phyloP scores from a whole-genome alignment of 2,113 vertebrate genomes.

The Alaudala cheleensis region DNA sequence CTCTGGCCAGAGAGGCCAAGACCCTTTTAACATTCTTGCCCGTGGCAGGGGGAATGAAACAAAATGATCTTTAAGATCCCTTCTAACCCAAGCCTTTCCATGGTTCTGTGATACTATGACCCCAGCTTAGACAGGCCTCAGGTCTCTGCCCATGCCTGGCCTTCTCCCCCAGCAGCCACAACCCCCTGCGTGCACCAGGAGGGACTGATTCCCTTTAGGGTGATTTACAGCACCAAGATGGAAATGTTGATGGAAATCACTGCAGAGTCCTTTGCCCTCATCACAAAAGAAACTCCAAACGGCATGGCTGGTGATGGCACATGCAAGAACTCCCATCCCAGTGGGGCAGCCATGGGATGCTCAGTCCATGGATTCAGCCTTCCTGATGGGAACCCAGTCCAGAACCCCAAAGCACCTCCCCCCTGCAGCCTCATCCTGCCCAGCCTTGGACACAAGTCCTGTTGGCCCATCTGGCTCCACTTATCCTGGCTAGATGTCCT shows the following conservation, averaged over 20 bases:
- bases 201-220: background rate
- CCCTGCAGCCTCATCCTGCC: background rate
- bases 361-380: background rate
- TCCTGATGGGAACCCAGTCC: background rate
- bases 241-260: rapidly evolving
- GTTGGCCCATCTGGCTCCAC: conserved; percentile 16
- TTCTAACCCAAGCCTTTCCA: background rate
- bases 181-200: background rate
- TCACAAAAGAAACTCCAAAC: background rate
- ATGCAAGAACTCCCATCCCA: background rate
- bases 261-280: background rate
- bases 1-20: background rate
- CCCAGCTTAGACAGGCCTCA: background rate
- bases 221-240: background rate
- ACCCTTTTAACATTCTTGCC: rapidly evolving
- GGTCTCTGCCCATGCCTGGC: background rate
- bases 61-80: background rate
- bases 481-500: background rate
- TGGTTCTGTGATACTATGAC: background rate
- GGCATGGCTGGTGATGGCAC: rapidly evolving
- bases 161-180: rapidly evolving
- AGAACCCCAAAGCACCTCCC: background rate
- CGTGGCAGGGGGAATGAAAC: background rate
- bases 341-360: background rate
- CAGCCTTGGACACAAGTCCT: background rate